Conservation (phyloP, 1,140 invertebrate genomes). For the Eriosoma lanigerum region DNA sequence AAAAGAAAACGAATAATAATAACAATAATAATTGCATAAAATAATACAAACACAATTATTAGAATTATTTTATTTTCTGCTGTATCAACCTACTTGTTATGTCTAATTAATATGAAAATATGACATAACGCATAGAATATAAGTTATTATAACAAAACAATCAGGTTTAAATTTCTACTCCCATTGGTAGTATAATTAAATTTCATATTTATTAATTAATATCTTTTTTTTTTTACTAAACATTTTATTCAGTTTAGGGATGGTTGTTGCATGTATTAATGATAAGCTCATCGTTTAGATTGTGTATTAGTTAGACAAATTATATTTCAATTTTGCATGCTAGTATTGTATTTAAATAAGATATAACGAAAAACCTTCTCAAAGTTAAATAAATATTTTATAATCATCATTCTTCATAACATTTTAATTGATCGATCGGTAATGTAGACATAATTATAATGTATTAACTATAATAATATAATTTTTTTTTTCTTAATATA, state of each 20-base stretch:
- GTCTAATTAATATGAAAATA: not conserved
- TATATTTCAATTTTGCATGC: not conserved
- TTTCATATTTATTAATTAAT: not conserved
- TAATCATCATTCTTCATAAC: too few relatives aligned
- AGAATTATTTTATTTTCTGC: conserved; percentile 23
- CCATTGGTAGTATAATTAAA: conserved; percentile 10
- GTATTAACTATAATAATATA: too few relatives aligned
- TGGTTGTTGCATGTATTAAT: conserved; percentile 29
- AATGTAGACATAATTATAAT: too few relatives aligned
- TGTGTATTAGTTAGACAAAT: not conserved
- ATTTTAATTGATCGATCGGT: not conserved
- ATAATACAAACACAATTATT: not conserved
- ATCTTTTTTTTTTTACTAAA: not conserved
- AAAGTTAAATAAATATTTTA: not conserved
- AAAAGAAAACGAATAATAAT: too few relatives aligned
- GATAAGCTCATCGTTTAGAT: not conserved
- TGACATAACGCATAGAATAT: not conserved
- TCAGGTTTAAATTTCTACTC: conserved; percentile 16
- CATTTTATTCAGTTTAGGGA: conserved; percentile 9
- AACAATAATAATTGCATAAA: conserved; percentile 8
- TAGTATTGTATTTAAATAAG: not conserved
- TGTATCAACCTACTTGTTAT: conserved; percentile 49
- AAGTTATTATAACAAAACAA: not conserved
- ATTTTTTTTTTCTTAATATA: too few relatives aligned
- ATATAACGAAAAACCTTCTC: not conserved